These are phyloP conservation scores for Lobophora halterata DNA, from an alignment of 2,888 invertebrate species.

Conservation along the genomic window DNA sequence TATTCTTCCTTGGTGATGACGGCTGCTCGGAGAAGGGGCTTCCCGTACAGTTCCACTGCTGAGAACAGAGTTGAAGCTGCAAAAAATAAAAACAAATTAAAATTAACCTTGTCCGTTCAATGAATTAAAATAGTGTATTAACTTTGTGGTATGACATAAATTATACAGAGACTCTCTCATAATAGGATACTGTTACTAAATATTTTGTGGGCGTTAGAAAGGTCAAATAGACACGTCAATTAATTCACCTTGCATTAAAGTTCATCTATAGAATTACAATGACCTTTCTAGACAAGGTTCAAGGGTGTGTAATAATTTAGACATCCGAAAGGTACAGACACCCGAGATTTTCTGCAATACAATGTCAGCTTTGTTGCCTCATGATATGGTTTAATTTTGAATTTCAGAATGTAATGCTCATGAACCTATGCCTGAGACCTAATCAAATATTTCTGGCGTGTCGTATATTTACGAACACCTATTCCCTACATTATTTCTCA, in stretches of 20 bases:
- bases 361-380: slow-evolving; percentile 13
- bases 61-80: slow-evolving; percentile 80
- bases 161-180: slow-evolving; percentile 18
- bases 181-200: slow-evolving; percentile 33
- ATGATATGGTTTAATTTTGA: slow-evolving; percentile 5
- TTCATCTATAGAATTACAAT: slow-evolving; percentile 51
- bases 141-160: slow-evolving; percentile 11
- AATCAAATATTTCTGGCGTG: slow-evolving; percentile 21
- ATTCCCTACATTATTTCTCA: slow-evolving; percentile 12
- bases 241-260: slow-evolving; percentile 63
- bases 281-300: slow-evolving; percentile 48
- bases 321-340: slow-evolving; percentile 15
- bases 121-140: slow-evolving; percentile 4
- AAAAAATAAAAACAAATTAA: slow-evolving; percentile 52
- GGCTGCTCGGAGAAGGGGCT: slow-evolving; percentile 77
- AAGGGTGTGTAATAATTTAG: slow-evolving; percentile 28
- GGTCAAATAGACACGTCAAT: slow-evolving; percentile 48
- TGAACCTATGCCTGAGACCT: slow-evolving; percentile 14
- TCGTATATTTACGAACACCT: slow-evolving; percentile 10
- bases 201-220: slow-evolving; percentile 47
- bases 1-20: slow-evolving; percentile 78
- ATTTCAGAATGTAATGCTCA: neutral
- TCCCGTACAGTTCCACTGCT: slow-evolving; percentile 83
- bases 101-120: slow-evolving; percentile 26
- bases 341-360: slow-evolving; percentile 2